Base-by-base conservation (phyloP, 2,113 vertebrate genomes). In the Lichenostomus cassidix region DNA sequence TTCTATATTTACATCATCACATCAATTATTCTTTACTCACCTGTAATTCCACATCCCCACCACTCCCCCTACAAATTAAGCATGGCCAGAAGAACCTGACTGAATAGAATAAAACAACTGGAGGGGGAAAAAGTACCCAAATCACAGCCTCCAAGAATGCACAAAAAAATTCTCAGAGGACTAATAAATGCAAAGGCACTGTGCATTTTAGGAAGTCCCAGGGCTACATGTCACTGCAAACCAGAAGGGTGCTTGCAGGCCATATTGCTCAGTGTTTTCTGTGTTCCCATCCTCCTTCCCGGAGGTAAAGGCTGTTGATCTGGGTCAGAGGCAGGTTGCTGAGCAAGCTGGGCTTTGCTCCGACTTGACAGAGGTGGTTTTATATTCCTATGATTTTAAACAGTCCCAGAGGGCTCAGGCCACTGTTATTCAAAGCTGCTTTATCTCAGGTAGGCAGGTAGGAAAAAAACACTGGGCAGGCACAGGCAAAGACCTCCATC, bases 171-270 rank as follows among this genome's bases (percentile, higher is more conserved):
- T 37, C 37, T 70, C 18, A 64, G 53, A 82, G 31, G 44, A 84
- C 33, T 42, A 58, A 70, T 42, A 81, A 84, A 75, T 50, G 12
- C 31, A 80, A 77, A 60, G 60, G 52, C 10, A 39, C 7, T 16
- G 8, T 0, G 5, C 0, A 0, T 31, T 88, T 83, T 42, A 74
- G 73, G 42, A 89, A 55, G 27, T 35, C 60, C 49, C 22, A 15
- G 83, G 52, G 35, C 69, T 70, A 46, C 1, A 0, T 20, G 20
- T n/a, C 11, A 10, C n/a, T 78, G 52, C 42, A 81, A 56, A 62
- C 44, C 39, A 68, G 16, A 74, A 82, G 12, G 16, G 14, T 56
- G 56, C 44, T 59, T 39, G 29, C 37, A 24, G 33, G 24, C 16
- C 8, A 1, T 23, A n/a, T 11, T 59, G 37, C 39, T 84, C 2